Evolutionary conservation across 2,113 vertebrate genomes (phyloP).

Genomic region (Tringa solitaria): DNA sequence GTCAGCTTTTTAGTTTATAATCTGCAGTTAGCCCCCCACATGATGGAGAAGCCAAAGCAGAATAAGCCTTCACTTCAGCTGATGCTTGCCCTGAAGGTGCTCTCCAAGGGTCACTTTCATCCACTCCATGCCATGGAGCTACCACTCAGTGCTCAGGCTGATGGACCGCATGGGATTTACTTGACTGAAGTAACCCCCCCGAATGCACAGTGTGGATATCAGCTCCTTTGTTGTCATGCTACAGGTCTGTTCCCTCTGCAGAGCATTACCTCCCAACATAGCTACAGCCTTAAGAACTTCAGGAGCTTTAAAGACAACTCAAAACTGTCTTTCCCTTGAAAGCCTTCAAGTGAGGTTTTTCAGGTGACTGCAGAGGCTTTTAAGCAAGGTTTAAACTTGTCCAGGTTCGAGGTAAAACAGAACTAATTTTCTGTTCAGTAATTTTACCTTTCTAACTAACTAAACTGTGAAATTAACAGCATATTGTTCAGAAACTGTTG

Average conservation of each 20-base stretch:
- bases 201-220: background rate
- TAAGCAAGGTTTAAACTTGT: background rate
- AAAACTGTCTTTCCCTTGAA: background rate
- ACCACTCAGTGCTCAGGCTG: background rate
- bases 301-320: background rate
- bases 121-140: background rate
- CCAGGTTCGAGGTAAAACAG: too few relatives aligned
- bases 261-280: background rate
- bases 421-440: too few relatives aligned
- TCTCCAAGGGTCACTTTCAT: background rate
- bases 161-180: background rate
- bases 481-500: too few relatives aligned
- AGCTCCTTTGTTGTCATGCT: background rate
- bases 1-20: background rate
- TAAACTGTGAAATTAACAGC: too few relatives aligned
- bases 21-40: background rate
- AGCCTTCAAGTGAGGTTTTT: background rate
- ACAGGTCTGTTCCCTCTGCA: background rate
- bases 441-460: too few relatives aligned
- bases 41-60: background rate
- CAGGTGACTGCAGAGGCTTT: background rate
- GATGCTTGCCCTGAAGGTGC: rapidly evolving
- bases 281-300: background rate
- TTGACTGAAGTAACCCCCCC: background rate
- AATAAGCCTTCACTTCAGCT: background rate